phyloP scores from a whole-genome alignment of 2,113 vertebrate genomes.

The Thalassarche chlororhynchos region DNA sequence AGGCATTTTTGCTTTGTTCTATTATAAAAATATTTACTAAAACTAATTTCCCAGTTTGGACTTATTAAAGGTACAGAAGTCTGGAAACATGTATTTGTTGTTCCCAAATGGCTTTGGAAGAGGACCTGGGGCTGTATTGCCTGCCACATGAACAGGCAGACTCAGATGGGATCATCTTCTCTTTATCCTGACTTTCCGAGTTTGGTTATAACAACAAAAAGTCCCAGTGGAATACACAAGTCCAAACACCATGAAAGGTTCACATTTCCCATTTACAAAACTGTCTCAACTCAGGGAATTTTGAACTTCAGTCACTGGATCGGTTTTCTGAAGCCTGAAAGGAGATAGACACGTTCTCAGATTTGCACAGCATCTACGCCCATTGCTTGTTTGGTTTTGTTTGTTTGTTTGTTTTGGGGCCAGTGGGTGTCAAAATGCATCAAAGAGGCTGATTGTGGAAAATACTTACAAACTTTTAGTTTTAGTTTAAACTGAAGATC shows the following conservation, averaged over 20 bases:
- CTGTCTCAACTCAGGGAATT: neutral
- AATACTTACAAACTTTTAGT: neutral
- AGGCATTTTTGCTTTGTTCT: neutral
- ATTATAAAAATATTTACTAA: neutral
- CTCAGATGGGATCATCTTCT: neutral
- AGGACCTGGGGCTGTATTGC: neutral
- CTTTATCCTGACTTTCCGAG: neutral
- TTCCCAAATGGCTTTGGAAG: neutral
- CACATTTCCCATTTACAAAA: neutral
- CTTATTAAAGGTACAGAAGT: neutral
- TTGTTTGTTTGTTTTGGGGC: neutral
- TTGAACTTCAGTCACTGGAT: neutral
- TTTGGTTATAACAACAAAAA: neutral
- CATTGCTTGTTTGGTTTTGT: neutral
- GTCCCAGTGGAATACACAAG: fast-evolving
- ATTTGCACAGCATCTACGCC: neutral
- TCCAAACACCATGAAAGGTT: neutral
- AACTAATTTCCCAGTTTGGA: neutral
- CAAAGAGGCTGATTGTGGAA: neutral
- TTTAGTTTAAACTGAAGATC: neutral
- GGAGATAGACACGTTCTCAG: fast-evolving
- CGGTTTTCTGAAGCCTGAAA: neutral
- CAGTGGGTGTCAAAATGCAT: neutral
- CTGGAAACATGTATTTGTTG: neutral
- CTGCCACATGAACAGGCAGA: neutral